A percentile compares a stretch with the other conserved stretches of the same genome.
Conservation (phyloP, 2,797 vertebrate species). For the Tapirus indicus region DNA sequence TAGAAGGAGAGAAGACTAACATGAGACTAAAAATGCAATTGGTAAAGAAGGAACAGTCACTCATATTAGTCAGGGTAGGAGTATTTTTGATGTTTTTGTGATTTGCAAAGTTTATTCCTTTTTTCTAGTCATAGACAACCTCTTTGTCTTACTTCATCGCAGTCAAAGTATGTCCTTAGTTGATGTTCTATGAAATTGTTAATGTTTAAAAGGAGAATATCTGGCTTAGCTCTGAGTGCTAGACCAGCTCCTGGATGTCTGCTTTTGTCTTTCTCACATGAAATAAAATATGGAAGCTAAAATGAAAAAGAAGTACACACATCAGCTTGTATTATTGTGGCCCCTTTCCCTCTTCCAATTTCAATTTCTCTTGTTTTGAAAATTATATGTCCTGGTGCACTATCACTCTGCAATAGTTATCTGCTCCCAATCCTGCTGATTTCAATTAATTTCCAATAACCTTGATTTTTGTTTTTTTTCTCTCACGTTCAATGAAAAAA, state of each 20-base stretch:
- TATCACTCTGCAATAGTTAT: neutral
- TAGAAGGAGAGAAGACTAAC: neutral
- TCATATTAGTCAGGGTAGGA: neutral
- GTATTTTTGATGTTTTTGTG: neutral
- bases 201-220: neutral
- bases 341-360: neutral
- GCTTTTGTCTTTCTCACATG: neutral
- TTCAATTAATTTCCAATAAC: neutral
- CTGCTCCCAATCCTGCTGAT: neutral
- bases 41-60: neutral
- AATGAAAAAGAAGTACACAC: neutral
- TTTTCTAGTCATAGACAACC: neutral
- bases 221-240: neutral
- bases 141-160: neutral
- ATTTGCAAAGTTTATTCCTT: neutral
- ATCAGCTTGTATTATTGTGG: neutral
- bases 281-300: neutral
- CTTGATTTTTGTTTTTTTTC: neutral
- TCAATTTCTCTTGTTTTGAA: neutral
- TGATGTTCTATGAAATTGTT: neutral
- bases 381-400: neutral
- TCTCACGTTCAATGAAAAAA: slow-evolving; percentile 22
- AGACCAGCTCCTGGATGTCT: neutral
- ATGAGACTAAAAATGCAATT: neutral
- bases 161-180: neutral